These are phyloP conservation scores for Smutsia temminckii DNA, from an alignment of 2,797 vertebrate species.

Conservation along the genomic window DNA sequence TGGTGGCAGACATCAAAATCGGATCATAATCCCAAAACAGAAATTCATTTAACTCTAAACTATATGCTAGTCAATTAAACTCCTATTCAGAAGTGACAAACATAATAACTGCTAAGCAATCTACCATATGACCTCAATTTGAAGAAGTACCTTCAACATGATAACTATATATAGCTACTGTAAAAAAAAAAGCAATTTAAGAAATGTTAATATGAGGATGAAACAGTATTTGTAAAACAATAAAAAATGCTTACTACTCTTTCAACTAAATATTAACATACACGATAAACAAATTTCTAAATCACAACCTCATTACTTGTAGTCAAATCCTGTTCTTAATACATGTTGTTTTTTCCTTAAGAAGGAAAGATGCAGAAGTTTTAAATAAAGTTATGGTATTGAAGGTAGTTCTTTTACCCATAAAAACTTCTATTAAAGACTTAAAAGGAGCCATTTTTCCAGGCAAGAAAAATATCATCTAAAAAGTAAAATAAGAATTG, in stretches of 20 bases:
- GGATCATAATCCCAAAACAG: conserved; percentile 42
- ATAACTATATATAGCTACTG: not conserved
- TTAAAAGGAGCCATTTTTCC: not conserved
- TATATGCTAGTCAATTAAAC: not conserved
- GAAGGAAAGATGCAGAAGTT: not conserved
- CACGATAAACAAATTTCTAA: not conserved
- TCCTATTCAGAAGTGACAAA: not conserved
- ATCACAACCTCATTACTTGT: not conserved
- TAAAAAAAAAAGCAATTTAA: not conserved
- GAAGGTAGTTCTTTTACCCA: not conserved
- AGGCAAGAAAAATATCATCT: not conserved
- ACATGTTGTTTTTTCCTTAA: not conserved
- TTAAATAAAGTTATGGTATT: not conserved
- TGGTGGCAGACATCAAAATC: conserved; percentile 54
- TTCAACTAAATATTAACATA: conserved; percentile 28
- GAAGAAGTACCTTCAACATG: not conserved
- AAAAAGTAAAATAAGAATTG: conserved; percentile 31
- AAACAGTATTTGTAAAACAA: not conserved
- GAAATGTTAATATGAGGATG: not conserved
- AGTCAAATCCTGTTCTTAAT: not conserved
- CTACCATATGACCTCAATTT: not conserved
- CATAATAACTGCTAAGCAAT: not conserved
- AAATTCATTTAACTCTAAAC: conserved; percentile 55
- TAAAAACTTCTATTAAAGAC: not conserved
- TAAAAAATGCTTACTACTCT: not conserved